Conservation (phyloP, 1,140 invertebrate genomes). For the Drosophila obscura region DNA sequence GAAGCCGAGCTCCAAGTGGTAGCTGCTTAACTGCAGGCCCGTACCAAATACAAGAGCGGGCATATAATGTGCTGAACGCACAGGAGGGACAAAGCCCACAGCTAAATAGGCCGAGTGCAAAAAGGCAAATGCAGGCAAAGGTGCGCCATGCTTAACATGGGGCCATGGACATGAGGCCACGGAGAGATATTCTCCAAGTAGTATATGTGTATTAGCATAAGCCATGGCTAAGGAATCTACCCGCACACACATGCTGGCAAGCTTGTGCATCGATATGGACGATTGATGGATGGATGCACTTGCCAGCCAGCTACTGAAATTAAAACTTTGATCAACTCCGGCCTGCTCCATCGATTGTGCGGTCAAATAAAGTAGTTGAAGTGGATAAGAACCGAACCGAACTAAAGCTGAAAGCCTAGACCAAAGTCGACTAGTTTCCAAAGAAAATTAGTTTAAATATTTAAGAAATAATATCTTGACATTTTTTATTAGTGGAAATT, state of each 20-base stretch:
- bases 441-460: neutral
- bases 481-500: neutral
- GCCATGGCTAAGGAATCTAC: constrained; percentile 20
- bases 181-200: constrained; percentile 33
- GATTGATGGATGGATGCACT: constrained; percentile 46
- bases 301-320: constrained; percentile 21
- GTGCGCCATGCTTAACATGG: constrained; percentile 44
- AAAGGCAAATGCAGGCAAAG: constrained; percentile 34
- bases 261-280: constrained; percentile 35
- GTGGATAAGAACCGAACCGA: neutral
- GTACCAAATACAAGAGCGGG: constrained; percentile 8
- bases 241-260: constrained; percentile 9
- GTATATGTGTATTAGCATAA: constrained; percentile 42
- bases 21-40: constrained; percentile 37
- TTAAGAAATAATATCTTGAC: constrained; percentile 5
- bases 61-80: constrained; percentile 71
- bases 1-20: constrained; percentile 27
- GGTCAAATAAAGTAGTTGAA: neutral
- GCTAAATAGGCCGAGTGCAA: constrained; percentile 71
- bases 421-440: neutral
- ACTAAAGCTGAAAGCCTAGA: neutral
- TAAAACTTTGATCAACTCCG: constrained; percentile 2
- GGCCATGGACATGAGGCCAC: constrained; percentile 21
- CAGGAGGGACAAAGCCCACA: constrained; percentile 49
- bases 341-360: neutral